These are phyloP conservation scores for Mystacides longicornis DNA, from an alignment of 2,888 invertebrate genomes.

Conservation along the genomic window DNA sequence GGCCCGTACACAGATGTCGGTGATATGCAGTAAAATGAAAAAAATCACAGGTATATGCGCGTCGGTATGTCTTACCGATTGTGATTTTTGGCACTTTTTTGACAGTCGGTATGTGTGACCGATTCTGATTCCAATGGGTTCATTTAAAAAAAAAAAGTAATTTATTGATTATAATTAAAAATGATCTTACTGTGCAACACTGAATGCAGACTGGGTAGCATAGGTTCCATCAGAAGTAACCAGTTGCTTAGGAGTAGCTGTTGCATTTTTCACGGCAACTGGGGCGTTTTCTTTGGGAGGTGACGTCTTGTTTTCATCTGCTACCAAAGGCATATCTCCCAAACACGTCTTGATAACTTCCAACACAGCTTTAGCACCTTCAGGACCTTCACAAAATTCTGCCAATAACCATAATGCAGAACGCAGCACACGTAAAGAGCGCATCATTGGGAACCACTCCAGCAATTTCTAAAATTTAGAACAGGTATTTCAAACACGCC, in stretches of 20 bases:
- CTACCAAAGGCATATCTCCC: slow-evolving; percentile 32
- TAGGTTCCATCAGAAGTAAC: slow-evolving; percentile 99
- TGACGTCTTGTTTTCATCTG: slow-evolving; percentile 28
- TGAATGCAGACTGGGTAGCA: slow-evolving; percentile 96
- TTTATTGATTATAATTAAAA: background rate
- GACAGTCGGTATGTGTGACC: too few species aligned
- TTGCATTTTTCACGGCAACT: slow-evolving; percentile 15
- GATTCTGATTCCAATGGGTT: too few species aligned
- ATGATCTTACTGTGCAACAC: slow-evolving; percentile 60
- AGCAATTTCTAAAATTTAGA: slow-evolving; percentile 48
- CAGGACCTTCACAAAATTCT: slow-evolving; percentile 78
- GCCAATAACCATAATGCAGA: slow-evolving; percentile 97
- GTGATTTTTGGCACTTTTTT: too few species aligned
- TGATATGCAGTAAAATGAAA: too few species aligned
- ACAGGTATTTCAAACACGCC: background rate
- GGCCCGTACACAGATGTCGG: too few species aligned
- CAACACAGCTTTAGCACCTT: slow-evolving; percentile 75
- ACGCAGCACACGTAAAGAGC: slow-evolving; percentile 86
- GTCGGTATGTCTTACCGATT: too few species aligned
- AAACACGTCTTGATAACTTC: slow-evolving; percentile 54
- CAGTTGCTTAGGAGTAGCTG: slow-evolving; percentile 51
- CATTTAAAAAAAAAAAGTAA: too few species aligned
- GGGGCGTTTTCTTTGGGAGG: slow-evolving; percentile 42
- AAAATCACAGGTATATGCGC: too few species aligned
- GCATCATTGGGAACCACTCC: slow-evolving; percentile 79